A percentile compares a stretch with the other conserved stretches of the same genome.
Evolutionary conservation across 2,888 invertebrate genomes (phyloP).

Genomic region (Melieria omissa): DNA sequence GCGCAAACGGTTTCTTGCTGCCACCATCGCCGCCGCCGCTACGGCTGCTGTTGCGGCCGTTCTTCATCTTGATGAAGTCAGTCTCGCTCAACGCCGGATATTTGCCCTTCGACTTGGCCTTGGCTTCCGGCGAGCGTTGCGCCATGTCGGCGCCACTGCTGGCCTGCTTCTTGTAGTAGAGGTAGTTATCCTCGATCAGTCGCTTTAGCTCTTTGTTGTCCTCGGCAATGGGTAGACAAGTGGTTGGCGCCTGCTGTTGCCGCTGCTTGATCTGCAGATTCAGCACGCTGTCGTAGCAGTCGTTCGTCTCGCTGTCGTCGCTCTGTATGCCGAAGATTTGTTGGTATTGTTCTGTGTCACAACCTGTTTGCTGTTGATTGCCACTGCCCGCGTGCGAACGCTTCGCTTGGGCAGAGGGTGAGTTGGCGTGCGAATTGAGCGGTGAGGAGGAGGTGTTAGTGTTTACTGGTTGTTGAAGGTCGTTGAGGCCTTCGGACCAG

Average conservation of each 20-base stretch:
- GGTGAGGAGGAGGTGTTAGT: conserved; percentile 35
- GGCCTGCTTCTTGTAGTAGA: conserved; percentile 63
- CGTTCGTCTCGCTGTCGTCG: conserved; percentile 59
- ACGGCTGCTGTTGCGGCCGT: conserved; percentile 49
- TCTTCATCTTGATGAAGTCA: conserved; percentile 64
- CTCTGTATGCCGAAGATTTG: conserved; percentile 50
- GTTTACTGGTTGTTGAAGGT: conserved; percentile 41
- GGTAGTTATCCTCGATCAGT: conserved; percentile 66
- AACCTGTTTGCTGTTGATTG: conserved; percentile 29
- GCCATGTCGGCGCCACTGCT: conserved; percentile 22
- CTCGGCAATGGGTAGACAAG: conserved; percentile 63
- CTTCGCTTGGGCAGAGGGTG: conserved; percentile 24
- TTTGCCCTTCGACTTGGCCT: conserved; percentile 44
- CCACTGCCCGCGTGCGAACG: conserved; percentile 29
- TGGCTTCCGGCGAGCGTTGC: not conserved
- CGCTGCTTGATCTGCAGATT: conserved; percentile 47
- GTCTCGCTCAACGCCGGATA: conserved; percentile 64
- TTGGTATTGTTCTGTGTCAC: conserved; percentile 44
- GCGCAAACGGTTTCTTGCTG: conserved; percentile 58
- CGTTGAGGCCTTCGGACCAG: conserved; percentile 52
- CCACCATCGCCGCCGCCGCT: conserved; percentile 47
- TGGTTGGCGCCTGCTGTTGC: conserved; percentile 45
- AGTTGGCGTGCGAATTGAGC: conserved; percentile 25
- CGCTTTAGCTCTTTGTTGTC: conserved; percentile 66
- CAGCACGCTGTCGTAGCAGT: conserved; percentile 54